Evolutionary conservation across 2,797 vertebrate species (phyloP).

Genomic region (Urosaurus nigricauda): DNA sequence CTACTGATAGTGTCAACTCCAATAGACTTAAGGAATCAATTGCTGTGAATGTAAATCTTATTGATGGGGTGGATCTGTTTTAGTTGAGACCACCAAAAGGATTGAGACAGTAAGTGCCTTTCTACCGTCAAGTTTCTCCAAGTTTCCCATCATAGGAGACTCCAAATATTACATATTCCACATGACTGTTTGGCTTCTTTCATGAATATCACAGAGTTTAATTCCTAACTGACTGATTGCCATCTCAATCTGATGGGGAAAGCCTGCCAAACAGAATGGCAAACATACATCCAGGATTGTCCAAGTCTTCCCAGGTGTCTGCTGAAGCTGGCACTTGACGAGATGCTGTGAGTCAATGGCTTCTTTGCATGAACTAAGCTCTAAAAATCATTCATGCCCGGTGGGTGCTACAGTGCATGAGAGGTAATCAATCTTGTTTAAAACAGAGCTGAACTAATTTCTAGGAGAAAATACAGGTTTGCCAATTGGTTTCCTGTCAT

Average conservation of each 20-base stretch:
- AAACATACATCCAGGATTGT: neutral
- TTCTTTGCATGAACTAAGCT: neutral
- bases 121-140: neutral
- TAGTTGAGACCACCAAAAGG: too few relatives aligned
- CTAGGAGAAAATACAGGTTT: neutral
- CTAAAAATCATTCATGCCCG: neutral
- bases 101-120: neutral
- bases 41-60: too few relatives aligned
- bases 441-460: neutral
- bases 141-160: neutral
- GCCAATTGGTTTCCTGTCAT: too few relatives aligned
- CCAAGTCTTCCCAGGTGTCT: neutral
- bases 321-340: neutral
- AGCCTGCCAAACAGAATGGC: neutral
- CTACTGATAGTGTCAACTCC: too few relatives aligned
- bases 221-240: neutral
- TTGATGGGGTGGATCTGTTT: too few relatives aligned
- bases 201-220: neutral
- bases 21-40: too few relatives aligned
- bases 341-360: too few relatives aligned
- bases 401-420: neutral
- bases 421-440: neutral
- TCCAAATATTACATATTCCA: neutral
- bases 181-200: neutral
- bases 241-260: neutral